Percentiles rank a stretch among this genome's conserved stretches.
Evolutionary conservation across 2,888 invertebrate genomes (phyloP).

Genomic region (Lamellibrachia columna): DNA sequence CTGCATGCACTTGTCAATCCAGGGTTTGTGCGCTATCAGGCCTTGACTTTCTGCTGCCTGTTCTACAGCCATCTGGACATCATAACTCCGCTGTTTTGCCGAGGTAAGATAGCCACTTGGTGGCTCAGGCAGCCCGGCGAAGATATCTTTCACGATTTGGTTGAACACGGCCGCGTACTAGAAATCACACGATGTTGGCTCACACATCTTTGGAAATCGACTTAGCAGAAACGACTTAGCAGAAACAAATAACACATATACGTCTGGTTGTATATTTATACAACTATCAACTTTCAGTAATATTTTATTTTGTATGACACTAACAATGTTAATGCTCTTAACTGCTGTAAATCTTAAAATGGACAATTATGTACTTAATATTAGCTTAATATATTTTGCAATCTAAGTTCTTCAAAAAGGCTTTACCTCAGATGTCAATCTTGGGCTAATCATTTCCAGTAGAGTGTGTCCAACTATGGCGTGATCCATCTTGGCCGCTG

Average conservation of each 20-base stretch:
- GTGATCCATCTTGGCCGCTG: conserved; percentile 62
- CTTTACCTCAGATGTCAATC: conserved; percentile 56
- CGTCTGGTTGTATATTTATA: background rate
- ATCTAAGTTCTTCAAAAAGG: background rate
- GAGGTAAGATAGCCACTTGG: conserved; percentile 43
- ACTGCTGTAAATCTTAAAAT: background rate
- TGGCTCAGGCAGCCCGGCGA: conserved; percentile 58
- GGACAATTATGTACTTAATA: background rate
- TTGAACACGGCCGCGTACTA: conserved; percentile 59
- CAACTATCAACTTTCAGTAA: background rate
- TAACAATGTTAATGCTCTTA: background rate
- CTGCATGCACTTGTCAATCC: conserved; percentile 62
- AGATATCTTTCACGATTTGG: conserved; percentile 59
- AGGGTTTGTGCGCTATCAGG: conserved; percentile 60
- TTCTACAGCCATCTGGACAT: conserved; percentile 56
- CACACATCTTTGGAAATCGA: background rate
- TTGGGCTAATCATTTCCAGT: conserved; percentile 60
- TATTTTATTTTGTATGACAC: background rate
- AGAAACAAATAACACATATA: background rate
- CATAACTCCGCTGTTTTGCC: conserved; percentile 49
- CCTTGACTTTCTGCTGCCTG: conserved; percentile 53
- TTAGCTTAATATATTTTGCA: background rate
- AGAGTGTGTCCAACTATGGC: conserved; percentile 60
- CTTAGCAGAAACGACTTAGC: background rate
- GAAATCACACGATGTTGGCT: conserved; percentile 22